Evolutionary conservation across 2,113 vertebrate species (phyloP).

Genomic region (Apistogramma diplotaenia): DNA sequence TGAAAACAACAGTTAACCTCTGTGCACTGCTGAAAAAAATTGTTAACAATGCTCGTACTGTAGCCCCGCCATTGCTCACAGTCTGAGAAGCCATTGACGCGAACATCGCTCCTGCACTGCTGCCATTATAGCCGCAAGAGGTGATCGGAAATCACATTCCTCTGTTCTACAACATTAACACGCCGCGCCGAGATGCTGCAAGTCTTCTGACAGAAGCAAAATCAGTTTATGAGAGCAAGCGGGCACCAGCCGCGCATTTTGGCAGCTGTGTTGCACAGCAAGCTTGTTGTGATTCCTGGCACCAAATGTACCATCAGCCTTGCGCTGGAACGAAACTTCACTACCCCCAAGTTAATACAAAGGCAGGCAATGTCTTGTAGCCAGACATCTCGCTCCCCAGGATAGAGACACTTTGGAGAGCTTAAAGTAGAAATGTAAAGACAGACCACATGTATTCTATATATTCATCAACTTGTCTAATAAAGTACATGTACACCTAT

Average conservation of each 20-base stretch:
- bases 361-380: conserved; percentile 1
- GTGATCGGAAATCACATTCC: conserved; percentile 5
- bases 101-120: conserved; percentile 12
- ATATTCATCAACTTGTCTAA: not conserved
- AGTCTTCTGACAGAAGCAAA: conserved; percentile 4
- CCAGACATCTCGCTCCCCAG: not conserved
- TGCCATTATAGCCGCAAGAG: conserved; percentile 3
- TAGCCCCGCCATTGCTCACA: conserved; percentile 23
- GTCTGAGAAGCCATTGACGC: conserved; percentile 39
- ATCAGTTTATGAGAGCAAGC: conserved; percentile 4
- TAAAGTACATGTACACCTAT: not conserved
- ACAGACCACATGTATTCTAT: not conserved
- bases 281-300: conserved; percentile 30
- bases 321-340: not conserved
- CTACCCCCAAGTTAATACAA: conserved; percentile 18
- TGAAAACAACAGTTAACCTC: conserved; percentile 60
- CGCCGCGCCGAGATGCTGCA: conserved; percentile 4
- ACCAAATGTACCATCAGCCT: conserved; percentile 11
- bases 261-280: conserved; percentile 22
- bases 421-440: not conserved
- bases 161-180: conserved; percentile 3
- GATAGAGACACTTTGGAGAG: not conserved
- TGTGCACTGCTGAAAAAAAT: conserved; percentile 42
- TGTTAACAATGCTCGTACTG: conserved; percentile 16
- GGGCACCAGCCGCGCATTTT: conserved; percentile 33